A percentile compares a stretch with the other conserved stretches of the same genome.
Evolutionary conservation across 35 echinoderm and acorn worm genomes (phyloP).

Genomic region (Apostichopus parvimensis): DNA sequence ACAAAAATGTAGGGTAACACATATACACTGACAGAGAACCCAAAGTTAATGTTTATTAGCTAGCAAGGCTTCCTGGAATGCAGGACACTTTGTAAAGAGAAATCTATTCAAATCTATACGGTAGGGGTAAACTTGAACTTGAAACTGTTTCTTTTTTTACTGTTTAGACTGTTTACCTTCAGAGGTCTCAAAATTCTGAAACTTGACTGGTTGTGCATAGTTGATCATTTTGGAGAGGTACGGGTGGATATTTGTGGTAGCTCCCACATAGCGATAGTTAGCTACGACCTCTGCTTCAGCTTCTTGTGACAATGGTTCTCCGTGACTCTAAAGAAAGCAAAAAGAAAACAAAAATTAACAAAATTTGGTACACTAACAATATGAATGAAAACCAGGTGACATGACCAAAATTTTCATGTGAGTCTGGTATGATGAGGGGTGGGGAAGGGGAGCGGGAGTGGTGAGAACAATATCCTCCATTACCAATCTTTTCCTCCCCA

Average conservation of each 20-base stretch:
- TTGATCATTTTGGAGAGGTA: slow-evolving; percentile 88
- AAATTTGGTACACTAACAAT: too few species aligned
- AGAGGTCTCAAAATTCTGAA: slow-evolving; percentile 89
- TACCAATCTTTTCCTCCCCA: too few species aligned
- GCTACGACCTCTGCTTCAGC: slow-evolving; percentile 73
- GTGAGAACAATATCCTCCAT: too few species aligned
- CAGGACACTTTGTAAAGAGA: too few species aligned
- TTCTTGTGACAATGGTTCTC: slow-evolving; percentile 84
- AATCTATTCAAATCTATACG: not conserved
- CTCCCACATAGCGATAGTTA: slow-evolving; percentile 84
- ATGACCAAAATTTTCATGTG: too few species aligned
- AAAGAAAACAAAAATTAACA: not conserved
- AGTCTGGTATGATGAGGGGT: too few species aligned
- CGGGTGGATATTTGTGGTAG: slow-evolving; percentile 93
- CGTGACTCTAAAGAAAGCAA: slow-evolving; percentile 43
- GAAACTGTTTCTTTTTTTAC: not conserved
- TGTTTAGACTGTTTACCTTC: slow-evolving; percentile 63
- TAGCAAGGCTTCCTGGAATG: too few species aligned
- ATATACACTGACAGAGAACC: too few species aligned
- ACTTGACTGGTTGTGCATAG: slow-evolving; percentile 99
- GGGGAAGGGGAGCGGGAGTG: too few species aligned
- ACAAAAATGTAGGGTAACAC: too few species aligned
- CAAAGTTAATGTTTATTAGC: too few species aligned
- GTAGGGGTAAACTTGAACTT: not conserved
- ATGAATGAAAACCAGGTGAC: too few species aligned